A percentile compares a stretch with the other conserved stretches of the same genome.
phyloP scores from a whole-genome alignment of 2,888 invertebrate species.

The Apamea sordens region DNA sequence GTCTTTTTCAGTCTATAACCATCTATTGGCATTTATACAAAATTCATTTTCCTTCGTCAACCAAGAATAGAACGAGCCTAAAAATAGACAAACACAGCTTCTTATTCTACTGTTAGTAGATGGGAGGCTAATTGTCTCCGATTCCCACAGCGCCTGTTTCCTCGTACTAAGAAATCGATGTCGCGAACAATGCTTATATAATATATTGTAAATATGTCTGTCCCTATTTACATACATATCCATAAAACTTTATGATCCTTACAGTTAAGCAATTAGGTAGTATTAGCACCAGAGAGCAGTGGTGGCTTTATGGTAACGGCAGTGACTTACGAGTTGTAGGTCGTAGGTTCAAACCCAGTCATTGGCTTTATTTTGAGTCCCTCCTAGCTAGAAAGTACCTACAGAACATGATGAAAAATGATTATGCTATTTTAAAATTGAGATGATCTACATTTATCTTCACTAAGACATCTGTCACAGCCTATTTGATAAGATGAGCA shows the following conservation, averaged over 20 bases:
- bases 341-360: no score
- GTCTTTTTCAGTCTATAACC: background rate
- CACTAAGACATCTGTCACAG: constrained; percentile 1
- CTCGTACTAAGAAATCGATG: constrained; percentile 58
- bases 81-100: background rate
- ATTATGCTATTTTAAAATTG: background rate
- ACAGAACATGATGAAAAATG: background rate
- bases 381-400: no score
- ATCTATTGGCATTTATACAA: background rate
- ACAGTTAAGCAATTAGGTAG: background rate
- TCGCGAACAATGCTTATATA: constrained; percentile 52
- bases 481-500: constrained; percentile 22
- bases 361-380: no score
- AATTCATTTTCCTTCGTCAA: background rate
- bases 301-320: no score
- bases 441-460: background rate
- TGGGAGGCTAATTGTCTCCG: constrained; percentile 49
- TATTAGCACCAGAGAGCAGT: constrained; percentile 1
- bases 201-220: constrained; percentile 38
- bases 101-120: constrained; percentile 32
- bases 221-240: constrained; percentile 26
- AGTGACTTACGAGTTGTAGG: no score
- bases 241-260: constrained; percentile 16
- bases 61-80: background rate
- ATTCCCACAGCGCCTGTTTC: constrained; percentile 61